Base-by-base conservation (phyloP, 2,888 invertebrate species). In the Drosophila vallismaia region DNA sequence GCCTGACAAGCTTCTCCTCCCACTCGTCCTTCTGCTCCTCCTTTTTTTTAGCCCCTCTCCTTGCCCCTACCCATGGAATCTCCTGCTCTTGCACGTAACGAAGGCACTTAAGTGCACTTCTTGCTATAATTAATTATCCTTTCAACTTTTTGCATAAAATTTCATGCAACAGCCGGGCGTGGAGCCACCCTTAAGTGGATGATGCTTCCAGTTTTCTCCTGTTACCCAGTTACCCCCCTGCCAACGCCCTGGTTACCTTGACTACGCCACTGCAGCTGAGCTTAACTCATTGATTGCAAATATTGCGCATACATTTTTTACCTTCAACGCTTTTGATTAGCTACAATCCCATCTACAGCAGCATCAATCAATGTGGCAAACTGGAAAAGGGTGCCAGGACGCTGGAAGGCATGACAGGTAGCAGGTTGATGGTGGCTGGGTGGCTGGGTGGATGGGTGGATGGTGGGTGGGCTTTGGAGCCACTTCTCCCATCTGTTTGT, bases 71-170 rank as follows among this genome's bases (percentile, higher is more conserved):
- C 50, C 46, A 54, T 51, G 62, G 60, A 59, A 59, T 45, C 75
- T 66, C 62, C 63, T 62, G 73, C 62, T 62, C 60, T 62, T 77
- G 74, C 75, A 71, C 79, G 78, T 76, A 83, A 78, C 80, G 74
- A 83, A 83, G 82, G 83, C 81, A 87, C 84, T 79, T 83, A 87
- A 85, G 88, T 85, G 86, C 86, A 87, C 84, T 88, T 88, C 88
- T 88, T 86, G 86, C 79, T 88, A 85, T 88, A 89, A 89, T 89
- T 88, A 85, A 88, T 88, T 89, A 87, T 85, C 85, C 84, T 86
- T 77, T 81, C 79, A 76, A 85, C 84, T 79, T 86, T 86, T 81
- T 77, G 84, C 84, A 84, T 84, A 86, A 86, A 84, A 86, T 84
- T 83, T 78, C 77, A 83, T 86, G 77, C 86, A 82, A 78, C 86